Percentiles rank a stretch among this genome's conserved stretches.
Evolutionary conservation across 2,888 invertebrate species (phyloP).

Genomic region (Cecidostiba fungosa): DNA sequence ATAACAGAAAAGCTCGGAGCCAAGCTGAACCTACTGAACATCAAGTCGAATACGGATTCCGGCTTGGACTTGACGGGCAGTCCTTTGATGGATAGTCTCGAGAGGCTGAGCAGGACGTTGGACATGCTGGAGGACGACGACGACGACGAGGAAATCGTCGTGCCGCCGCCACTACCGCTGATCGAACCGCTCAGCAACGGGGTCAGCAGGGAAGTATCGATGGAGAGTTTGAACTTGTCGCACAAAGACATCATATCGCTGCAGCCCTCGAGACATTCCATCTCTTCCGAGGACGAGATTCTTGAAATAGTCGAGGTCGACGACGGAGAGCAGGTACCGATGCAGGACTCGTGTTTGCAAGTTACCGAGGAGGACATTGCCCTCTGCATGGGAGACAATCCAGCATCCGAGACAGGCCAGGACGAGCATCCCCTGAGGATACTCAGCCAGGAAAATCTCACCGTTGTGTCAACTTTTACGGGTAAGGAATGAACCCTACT

Average conservation of each 20-base stretch:
- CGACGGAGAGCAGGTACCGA: conserved; percentile 91
- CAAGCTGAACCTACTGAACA: conserved; percentile 76
- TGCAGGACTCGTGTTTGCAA: conserved; percentile 93
- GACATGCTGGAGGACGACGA: conserved; percentile 83
- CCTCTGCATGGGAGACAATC: conserved; percentile 91
- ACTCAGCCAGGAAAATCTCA: conserved; percentile 94
- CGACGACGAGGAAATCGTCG: conserved; percentile 90
- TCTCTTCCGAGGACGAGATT: conserved; percentile 87
- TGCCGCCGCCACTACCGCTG: conserved; percentile 90
- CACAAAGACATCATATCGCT: conserved; percentile 85
- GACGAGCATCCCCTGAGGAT: conserved; percentile 93
- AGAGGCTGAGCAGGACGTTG: conserved; percentile 72
- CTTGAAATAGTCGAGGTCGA: conserved; percentile 91
- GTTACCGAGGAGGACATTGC: conserved; percentile 97
- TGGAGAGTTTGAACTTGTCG: conserved; percentile 90
- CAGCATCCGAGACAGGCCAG: conserved; percentile 87
- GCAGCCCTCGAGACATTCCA: conserved; percentile 82
- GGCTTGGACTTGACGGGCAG: conserved; percentile 76
- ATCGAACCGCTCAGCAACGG: conserved; percentile 87
- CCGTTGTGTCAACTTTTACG: conserved; percentile 94
- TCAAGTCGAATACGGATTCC: conserved; percentile 77
- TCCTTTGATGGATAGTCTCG: conserved; percentile 75
- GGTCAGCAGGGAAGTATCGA: conserved; percentile 88
- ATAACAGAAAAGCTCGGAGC: conserved; percentile 77
- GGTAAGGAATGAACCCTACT: conserved; percentile 81